Base-by-base conservation (phyloP, 2,888 invertebrate species). In the Hanleya hanleyi region DNA sequence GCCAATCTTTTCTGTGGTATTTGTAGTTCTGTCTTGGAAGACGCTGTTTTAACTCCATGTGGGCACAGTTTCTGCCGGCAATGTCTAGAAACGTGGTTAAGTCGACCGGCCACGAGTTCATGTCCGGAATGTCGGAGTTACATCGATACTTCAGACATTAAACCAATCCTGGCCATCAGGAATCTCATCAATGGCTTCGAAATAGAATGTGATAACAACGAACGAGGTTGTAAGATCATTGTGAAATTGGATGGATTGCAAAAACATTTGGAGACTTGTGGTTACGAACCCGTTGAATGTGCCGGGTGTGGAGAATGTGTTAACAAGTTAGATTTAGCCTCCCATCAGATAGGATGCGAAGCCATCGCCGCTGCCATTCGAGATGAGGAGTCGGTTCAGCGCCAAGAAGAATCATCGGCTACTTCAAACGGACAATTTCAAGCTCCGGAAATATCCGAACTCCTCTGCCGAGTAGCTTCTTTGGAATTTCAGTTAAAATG, bases 311-410 rank as follows among this genome's bases (percentile, higher is more conserved):
- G 72, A 26, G 67, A 71, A 32, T 78, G 75, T 3, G 82, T 89
- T 5, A 81, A 79, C 69, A 75, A 83, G 33, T 76, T 78, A 26
- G 83, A 86, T 47, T 80, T 89, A 26, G 81, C 87, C 0, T 73
- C 79, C 1, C 89, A 89, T 71, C 88, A 88, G 69, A 81, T 86
- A 50, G 67, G 77, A 18, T 89, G 89, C 69, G 80, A 82, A n/a
- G 86, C 80, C 12, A 84, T 88, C 26, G 92, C 94, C 92, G 91
- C 94, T 91, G 91, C 82, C 0, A 67, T 85, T 26, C 83, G 83
- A 26, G 83, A 83, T 9, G 80, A 80, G 6, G 76, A 78, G 7
- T 41, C 41, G 6, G 3, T 4, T 4, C 51, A 33, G 4, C 61
- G 22, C 35, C 26, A 26, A 15, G 18, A 15, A 15, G 15, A 57